Percentiles rank a stretch among this genome's conserved stretches.
phyloP scores from a whole-genome alignment of 2,113 vertebrate species.

The Lutjanus erythropterus region DNA sequence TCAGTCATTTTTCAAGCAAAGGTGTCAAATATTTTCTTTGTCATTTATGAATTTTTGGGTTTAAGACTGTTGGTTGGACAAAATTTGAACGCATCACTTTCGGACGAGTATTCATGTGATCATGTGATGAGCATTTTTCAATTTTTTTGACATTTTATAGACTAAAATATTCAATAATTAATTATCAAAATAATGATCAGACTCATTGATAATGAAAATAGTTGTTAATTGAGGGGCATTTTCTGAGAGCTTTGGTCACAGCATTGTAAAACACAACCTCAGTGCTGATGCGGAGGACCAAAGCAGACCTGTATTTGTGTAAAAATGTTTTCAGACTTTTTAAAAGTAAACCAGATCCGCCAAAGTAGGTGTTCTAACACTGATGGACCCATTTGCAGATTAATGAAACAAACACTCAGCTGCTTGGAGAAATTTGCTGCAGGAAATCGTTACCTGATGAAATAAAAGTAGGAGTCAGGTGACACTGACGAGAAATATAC shows the following conservation, averaged over 20 bases:
- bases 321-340: constrained; percentile 19
- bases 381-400: constrained; percentile 34
- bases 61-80: too few relatives aligned
- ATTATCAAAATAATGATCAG: too few relatives aligned
- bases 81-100: too few relatives aligned
- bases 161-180: too few relatives aligned
- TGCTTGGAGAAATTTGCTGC: neutral
- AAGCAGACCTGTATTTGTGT: constrained; percentile 10
- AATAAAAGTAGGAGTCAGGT: neutral
- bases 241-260: constrained; percentile 19
- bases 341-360: constrained; percentile 18
- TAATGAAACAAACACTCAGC: constrained; percentile 15
- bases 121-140: neutral
- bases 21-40: too few relatives aligned
- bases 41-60: too few relatives aligned
- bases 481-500: neutral
- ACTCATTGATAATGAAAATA: too few relatives aligned
- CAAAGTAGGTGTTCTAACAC: constrained; percentile 16
- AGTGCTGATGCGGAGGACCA: constrained; percentile 2
- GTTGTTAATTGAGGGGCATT: too few relatives aligned
- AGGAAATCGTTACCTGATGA: constrained; percentile 12
- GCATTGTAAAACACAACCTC: neutral
- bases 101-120: too few relatives aligned
- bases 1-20: too few relatives aligned
- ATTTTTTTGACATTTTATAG: too few relatives aligned